phyloP scores from a whole-genome alignment of 2,797 vertebrate genomes.

The Pygocentrus nattereri region DNA sequence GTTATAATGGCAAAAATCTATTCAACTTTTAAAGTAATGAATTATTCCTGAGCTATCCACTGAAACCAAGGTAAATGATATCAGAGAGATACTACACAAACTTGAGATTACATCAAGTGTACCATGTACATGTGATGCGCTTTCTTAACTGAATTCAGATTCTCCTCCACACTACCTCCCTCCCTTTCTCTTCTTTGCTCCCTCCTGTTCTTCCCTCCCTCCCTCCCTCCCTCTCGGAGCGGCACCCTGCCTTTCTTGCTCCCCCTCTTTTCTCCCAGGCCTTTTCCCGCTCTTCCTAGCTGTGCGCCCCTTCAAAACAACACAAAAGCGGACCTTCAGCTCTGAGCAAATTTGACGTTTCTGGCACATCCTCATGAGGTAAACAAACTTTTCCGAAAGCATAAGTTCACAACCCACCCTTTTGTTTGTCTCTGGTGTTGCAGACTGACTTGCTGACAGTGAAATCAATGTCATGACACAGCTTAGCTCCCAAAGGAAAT shows the following conservation, averaged over 20 bases:
- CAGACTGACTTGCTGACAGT: no score
- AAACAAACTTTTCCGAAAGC: no score
- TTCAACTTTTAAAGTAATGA: neutral
- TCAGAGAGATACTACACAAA: neutral
- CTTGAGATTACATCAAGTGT: slow-evolving; percentile 9
- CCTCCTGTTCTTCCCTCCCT: slow-evolving; percentile 44
- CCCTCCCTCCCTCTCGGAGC: slow-evolving; percentile 46
- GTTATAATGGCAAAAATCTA: no score
- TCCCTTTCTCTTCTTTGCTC: slow-evolving; percentile 45
- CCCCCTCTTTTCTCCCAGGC: slow-evolving; percentile 47
- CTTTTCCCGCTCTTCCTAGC: slow-evolving; percentile 77
- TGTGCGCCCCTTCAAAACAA: slow-evolving; percentile 53
- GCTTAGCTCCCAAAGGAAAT: no score
- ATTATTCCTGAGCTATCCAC: neutral
- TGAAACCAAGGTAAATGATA: neutral
- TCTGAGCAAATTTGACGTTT: neutral
- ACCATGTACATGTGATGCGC: neutral
- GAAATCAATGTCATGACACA: no score
- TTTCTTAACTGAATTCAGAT: slow-evolving; percentile 50
- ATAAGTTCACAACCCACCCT: no score
- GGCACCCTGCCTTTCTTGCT: slow-evolving; percentile 42
- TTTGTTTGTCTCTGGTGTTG: no score
- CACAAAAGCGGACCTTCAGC: slow-evolving; percentile 32
- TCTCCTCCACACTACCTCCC: slow-evolving; percentile 24
- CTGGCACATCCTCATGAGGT: no score